Conservation (phyloP, 2,797 vertebrate genomes). For the Tragopan temminckii region DNA sequence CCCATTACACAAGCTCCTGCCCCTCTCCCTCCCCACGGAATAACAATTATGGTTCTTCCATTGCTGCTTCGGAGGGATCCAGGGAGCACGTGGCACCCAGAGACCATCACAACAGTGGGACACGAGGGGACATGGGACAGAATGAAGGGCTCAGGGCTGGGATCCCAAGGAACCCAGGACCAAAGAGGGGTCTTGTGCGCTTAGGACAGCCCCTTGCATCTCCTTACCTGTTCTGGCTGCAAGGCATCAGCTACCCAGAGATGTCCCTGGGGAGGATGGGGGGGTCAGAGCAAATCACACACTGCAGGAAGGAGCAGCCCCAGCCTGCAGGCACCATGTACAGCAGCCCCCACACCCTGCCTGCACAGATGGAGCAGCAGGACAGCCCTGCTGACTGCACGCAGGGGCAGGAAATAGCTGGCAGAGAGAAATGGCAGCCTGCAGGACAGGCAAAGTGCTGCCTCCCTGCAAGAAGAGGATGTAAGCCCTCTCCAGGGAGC, state of each 20-base stretch:
- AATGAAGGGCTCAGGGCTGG: neutral
- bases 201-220: neutral
- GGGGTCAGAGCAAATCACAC: neutral
- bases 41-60: neutral
- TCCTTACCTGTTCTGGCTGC: neutral
- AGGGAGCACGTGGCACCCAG: neutral
- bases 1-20: neutral
- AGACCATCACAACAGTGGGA: neutral
- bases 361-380: neutral
- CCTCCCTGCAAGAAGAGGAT: accelerated
- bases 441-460: neutral
- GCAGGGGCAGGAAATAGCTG: neutral
- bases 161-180: neutral
- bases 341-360: neutral
- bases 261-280: neutral
- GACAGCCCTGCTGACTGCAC: neutral
- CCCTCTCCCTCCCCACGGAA: neutral
- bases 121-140: neutral
- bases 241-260: neutral
- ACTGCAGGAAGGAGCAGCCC: neutral
- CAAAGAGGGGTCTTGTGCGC: no score
- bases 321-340: no score
- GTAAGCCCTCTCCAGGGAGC: neutral
- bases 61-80: neutral
- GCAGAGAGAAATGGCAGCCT: neutral